Conservation (phyloP, 2,888 invertebrate genomes). For the Cenopis cana region DNA sequence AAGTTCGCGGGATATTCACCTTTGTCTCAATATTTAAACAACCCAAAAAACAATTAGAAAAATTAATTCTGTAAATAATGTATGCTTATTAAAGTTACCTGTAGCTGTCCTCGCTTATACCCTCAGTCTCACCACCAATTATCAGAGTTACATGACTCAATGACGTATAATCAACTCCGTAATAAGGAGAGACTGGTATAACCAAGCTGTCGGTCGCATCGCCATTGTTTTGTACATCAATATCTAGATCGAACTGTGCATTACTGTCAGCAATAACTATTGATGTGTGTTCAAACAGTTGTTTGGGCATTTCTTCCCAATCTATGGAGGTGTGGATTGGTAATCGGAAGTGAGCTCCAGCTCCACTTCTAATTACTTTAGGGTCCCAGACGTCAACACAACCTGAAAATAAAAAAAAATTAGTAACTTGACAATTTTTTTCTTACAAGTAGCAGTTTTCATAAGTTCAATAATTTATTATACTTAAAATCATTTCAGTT, state of each 20-base stretch:
- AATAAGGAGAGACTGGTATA: slow-evolving; percentile 87
- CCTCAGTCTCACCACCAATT: slow-evolving; percentile 95
- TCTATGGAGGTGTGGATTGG: slow-evolving; percentile 87
- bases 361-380: slow-evolving; percentile 93
- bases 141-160: slow-evolving; percentile 87
- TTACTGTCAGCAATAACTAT: slow-evolving; percentile 90
- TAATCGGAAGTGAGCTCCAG: slow-evolving; percentile 94
- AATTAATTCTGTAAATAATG: neutral
- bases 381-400: slow-evolving; percentile 96
- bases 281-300: slow-evolving; percentile 77
- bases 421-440: no score
- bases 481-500: no score
- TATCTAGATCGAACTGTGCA: slow-evolving; percentile 53
- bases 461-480: no score
- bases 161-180: slow-evolving; percentile 83
- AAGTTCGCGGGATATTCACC: no score
- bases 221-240: slow-evolving; percentile 45
- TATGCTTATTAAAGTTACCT: slow-evolving; percentile 64
- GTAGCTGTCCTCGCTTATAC: slow-evolving; percentile 91
- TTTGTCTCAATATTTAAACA: no score
- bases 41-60: no score
- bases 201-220: slow-evolving; percentile 49
- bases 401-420: slow-evolving; percentile 83
- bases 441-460: no score
- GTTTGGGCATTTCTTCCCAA: slow-evolving; percentile 86